phyloP scores from a whole-genome alignment of 2,113 vertebrate species.

The Mionectes macconnelli region DNA sequence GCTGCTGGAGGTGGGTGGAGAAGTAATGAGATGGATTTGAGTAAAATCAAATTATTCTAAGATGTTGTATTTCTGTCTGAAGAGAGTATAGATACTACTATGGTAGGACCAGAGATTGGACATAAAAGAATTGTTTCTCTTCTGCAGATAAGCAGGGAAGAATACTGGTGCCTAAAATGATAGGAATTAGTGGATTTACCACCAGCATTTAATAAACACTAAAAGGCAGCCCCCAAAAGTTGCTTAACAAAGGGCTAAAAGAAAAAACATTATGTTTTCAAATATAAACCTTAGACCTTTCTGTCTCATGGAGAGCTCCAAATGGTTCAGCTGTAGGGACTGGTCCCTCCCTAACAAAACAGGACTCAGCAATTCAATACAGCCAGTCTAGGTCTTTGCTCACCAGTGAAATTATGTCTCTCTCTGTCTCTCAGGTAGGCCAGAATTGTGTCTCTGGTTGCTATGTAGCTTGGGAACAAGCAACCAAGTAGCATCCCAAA shows the following conservation, averaged over 20 bases:
- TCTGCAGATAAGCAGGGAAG: neutral
- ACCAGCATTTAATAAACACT: neutral
- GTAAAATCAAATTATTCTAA: neutral
- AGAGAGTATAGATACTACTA: neutral
- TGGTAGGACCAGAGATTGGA: neutral
- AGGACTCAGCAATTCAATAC: neutral
- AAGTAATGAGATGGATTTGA: neutral
- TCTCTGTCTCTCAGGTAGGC: neutral
- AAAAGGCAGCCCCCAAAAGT: neutral
- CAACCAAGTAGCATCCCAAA: neutral
- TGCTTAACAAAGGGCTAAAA: neutral
- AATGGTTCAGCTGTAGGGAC: neutral
- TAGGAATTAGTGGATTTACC: neutral
- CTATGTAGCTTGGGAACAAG: neutral
- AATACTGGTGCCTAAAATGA: neutral
- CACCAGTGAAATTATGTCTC: neutral
- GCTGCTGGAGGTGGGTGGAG: neutral
- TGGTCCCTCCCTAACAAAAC: neutral
- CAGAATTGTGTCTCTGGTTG: neutral
- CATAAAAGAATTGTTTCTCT: neutral
- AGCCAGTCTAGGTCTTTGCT: neutral
- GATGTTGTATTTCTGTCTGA: neutral
- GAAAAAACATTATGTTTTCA: neutral
- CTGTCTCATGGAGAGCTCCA: neutral
- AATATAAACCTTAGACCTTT: neutral